Conservation (phyloP, 2,113 vertebrate genomes). For the Hymenochirus boettgeri region DNA sequence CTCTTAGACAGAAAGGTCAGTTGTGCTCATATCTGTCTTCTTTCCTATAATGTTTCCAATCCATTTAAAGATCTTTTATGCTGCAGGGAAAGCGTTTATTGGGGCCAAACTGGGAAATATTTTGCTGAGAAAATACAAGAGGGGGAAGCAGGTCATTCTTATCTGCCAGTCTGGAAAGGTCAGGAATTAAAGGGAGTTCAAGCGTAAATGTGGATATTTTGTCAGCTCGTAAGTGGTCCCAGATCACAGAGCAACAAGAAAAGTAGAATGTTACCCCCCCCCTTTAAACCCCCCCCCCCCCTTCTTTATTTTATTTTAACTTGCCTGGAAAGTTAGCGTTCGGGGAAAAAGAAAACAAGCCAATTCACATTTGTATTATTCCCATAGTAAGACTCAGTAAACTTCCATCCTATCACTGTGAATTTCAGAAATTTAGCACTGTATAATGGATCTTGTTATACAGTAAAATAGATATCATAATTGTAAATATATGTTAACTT, state of each 20-base stretch:
- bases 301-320: background rate
- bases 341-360: background rate
- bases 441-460: no score
- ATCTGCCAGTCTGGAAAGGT: constrained; percentile 15
- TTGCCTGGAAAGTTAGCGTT: background rate
- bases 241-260: background rate
- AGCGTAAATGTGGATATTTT: constrained; percentile 2
- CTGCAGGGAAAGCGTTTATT: constrained; percentile 4
- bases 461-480: no score
- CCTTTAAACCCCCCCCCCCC: background rate
- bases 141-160: constrained; percentile 7
- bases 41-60: background rate
- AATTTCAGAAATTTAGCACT: no score
- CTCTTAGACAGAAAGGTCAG: constrained; percentile 5
- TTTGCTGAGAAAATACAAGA: background rate
- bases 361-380: background rate
- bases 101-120: background rate
- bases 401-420: no score
- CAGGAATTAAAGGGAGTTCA: constrained; percentile 4
- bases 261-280: background rate
- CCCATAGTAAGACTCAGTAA: no score
- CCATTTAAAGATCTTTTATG: constrained; percentile 17
- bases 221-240: constrained; percentile 24
- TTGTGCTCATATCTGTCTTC: background rate
- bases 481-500: no score